Percentiles rank a stretch among this genome's conserved stretches.
These are phyloP conservation scores for Apteryx mantelli DNA, from an alignment of 2,113 vertebrate genomes.

Conservation along the genomic window DNA sequence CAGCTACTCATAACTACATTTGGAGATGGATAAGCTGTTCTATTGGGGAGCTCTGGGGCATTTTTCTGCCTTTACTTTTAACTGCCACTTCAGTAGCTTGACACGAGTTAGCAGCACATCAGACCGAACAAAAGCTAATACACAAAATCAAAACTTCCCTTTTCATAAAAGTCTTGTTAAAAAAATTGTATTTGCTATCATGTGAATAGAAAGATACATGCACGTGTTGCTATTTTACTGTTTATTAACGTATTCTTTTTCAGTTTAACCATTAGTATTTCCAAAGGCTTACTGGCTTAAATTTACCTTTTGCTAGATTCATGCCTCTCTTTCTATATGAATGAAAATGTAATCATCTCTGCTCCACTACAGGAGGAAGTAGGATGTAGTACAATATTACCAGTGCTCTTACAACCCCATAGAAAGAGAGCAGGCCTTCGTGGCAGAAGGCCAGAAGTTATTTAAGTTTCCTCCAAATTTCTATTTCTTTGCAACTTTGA, in stretches of 20 bases:
- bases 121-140: not conserved
- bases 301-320: not conserved
- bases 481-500: not conserved
- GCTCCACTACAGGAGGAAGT: not conserved
- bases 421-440: not conserved
- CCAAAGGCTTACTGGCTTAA: not conserved
- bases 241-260: not conserved
- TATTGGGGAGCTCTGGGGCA: not conserved
- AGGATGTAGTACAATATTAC: not conserved
- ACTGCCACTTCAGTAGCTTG: not conserved
- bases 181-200: not conserved
- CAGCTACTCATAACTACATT: not conserved
- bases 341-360: not conserved
- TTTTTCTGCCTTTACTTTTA: not conserved
- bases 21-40: not conserved
- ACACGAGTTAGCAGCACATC: not conserved
- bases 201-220: not conserved
- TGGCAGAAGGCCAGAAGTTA: not conserved
- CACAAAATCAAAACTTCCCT: not conserved
- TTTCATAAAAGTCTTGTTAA: not conserved
- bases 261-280: not conserved
- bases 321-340: not conserved
- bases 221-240: not conserved
- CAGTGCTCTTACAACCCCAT: not conserved
- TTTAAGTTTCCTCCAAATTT: not conserved